Percentiles rank a stretch among this genome's conserved stretches.
phyloP scores from a whole-genome alignment of 2,888 invertebrate genomes.

The Amblyteles armatorius region DNA sequence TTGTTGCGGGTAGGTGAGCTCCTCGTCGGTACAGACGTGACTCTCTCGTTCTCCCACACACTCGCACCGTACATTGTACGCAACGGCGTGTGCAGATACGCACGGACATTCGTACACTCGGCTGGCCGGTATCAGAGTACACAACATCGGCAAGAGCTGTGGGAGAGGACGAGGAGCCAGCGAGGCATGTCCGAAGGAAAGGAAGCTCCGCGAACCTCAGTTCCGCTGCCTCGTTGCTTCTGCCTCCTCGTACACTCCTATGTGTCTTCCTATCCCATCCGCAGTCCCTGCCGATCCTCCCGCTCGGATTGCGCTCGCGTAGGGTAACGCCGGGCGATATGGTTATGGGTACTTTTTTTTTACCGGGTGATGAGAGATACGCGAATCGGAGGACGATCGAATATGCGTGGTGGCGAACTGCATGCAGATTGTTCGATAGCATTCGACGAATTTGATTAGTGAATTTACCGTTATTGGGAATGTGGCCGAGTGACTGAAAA shows the following conservation, averaged over 20 bases:
- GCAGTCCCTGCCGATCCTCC: slow-evolving; percentile 34
- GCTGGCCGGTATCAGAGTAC: slow-evolving; percentile 40
- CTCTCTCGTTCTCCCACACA: background rate
- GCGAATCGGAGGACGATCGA: too few relatives aligned
- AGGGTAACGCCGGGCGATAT: background rate
- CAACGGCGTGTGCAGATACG: background rate
- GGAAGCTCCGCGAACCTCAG: slow-evolving; percentile 84
- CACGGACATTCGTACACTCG: slow-evolving; percentile 38
- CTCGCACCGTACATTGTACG: background rate
- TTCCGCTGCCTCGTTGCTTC: slow-evolving; percentile 83
- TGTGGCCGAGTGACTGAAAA: too few relatives aligned
- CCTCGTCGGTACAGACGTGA: background rate
- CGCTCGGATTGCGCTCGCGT: slow-evolving; percentile 42
- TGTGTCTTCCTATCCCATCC: slow-evolving; percentile 65
- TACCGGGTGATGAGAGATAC: background rate
- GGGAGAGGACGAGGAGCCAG: slow-evolving; percentile 83
- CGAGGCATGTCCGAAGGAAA: slow-evolving; percentile 83
- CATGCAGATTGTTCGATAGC: too few relatives aligned
- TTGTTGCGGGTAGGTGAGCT: slow-evolving; percentile 72
- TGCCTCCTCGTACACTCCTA: slow-evolving; percentile 48
- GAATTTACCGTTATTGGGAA: too few relatives aligned
- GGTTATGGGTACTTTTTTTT: background rate
- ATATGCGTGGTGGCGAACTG: too few relatives aligned
- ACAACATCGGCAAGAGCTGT: slow-evolving; percentile 74
- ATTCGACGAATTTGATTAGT: too few relatives aligned